These are phyloP conservation scores for Pachymerium ferrugineum DNA, from an alignment of 2,888 invertebrate genomes.

Conservation along the genomic window DNA sequence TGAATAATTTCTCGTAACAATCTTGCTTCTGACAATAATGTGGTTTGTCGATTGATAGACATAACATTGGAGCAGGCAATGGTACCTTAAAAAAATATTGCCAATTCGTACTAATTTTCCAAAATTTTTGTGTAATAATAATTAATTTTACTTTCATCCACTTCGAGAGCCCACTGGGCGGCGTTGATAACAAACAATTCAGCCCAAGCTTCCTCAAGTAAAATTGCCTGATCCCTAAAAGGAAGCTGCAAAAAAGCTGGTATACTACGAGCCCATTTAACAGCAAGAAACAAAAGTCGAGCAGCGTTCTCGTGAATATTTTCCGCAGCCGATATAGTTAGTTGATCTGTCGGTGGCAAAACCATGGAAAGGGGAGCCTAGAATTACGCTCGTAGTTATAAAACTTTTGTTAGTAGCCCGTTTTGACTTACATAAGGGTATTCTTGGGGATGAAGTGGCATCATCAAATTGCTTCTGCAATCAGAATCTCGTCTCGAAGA, in stretches of 20 bases:
- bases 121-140: background rate
- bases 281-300: conserved; percentile 66
- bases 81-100: conserved; percentile 40
- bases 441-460: background rate
- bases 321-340: conserved; percentile 54
- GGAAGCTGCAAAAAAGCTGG: conserved; percentile 67
- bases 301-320: conserved; percentile 59
- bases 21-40: conserved; percentile 54
- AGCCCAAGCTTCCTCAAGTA: conserved; percentile 74
- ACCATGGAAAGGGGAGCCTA: conserved; percentile 38
- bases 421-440: background rate
- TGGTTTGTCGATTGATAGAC: conserved; percentile 53
- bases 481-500: background rate
- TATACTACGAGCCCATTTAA: conserved; percentile 74
- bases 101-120: background rate
- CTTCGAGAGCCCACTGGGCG: conserved; percentile 69
- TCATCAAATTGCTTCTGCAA: background rate
- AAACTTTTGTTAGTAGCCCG: background rate
- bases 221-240: conserved; percentile 63
- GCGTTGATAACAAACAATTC: conserved; percentile 76
- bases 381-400: too few species aligned
- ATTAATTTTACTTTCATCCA: conserved; percentile 60
- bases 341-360: conserved; percentile 9
- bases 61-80: conserved; percentile 51
- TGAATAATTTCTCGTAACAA: conserved; percentile 59